Evolutionary conservation across 2,113 vertebrate species (phyloP), one percentile per base, ranked within the genome.

Genomic region (Heterocephalus glaber): DNA sequence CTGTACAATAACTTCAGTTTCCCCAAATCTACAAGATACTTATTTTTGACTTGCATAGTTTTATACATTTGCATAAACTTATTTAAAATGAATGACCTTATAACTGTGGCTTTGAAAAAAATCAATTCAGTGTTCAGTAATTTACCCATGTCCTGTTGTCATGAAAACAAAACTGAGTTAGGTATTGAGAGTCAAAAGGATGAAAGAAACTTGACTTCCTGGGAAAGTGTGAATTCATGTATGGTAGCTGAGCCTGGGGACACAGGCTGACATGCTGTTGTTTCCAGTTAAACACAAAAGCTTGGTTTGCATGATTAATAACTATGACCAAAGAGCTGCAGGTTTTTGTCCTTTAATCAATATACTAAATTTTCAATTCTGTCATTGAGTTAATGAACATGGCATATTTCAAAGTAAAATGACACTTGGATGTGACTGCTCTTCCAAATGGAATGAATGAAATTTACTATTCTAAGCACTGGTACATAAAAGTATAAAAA

Each of bases 261-360:
- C 49, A 95, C 20, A 66, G 35, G 24, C 38, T 47, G 33, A 76
- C 24, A 63, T 26, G 26, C n/a, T 66, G 17, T 14, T 90, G 5
- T 65, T 94, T 90, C 12, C 68, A 85, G 22, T 95, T 70, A 93
- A 70, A 92, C 28, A 94, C 4, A 54, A 79, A 26, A 17, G 28
- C 35, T 49, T 72, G 65, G 5, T 20, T 94, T 77, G 33, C 56
- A 60, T 60, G 22, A 20, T 81, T 92, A 82, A 72, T 88, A 79
- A 14, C 26, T 92, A 30, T 28, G 28, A 79, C 8, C 26, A 41
- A 38, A 85, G 26, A 90, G 28, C 68, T 89, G 24, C 3, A 33
- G 24, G 44, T 89, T 47, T 3, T 82, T 95, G 28, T 11, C 58
- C 24, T 95, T 92, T 60, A 56, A 33, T 96, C 85, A 86, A 2